These are phyloP conservation scores for Ctenopoma multispine DNA, from an alignment of 2,797 vertebrate genomes.

Conservation along the genomic window DNA sequence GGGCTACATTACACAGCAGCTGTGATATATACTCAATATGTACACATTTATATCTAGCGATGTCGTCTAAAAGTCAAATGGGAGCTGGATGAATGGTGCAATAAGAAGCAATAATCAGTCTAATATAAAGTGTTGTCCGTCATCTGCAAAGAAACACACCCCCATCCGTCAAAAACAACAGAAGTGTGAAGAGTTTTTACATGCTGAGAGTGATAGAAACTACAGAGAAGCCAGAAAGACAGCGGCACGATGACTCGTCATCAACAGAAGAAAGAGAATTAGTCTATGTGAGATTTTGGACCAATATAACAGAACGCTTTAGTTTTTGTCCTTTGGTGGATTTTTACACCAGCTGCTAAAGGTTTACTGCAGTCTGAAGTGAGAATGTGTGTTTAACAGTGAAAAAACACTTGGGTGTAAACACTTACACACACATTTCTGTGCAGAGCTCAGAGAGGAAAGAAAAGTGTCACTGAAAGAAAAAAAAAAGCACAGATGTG, in stretches of 20 bases:
- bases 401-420: constrained; percentile 49
- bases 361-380: constrained; percentile 30
- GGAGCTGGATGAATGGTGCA: background rate
- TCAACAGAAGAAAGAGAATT: background rate
- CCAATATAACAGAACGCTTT: background rate
- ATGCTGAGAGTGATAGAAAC: background rate
- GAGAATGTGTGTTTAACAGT: constrained; percentile 52
- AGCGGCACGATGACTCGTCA: background rate
- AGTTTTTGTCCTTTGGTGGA: background rate
- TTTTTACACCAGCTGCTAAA: background rate
- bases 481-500: constrained; percentile 28
- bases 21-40: constrained; percentile 34
- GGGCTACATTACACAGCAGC: constrained; percentile 38
- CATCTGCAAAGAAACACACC: constrained; percentile 28
- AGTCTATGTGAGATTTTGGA: background rate
- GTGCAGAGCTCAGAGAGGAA: constrained; percentile 5
- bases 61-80: background rate
- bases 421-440: constrained; percentile 29
- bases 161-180: background rate
- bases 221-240: background rate
- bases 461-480: constrained; percentile 45
- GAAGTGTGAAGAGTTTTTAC: background rate
- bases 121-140: background rate
- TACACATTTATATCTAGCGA: constrained; percentile 21
- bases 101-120: background rate